Conservation (phyloP, 2,113 vertebrate genomes). For the Electrona antarctica region DNA sequence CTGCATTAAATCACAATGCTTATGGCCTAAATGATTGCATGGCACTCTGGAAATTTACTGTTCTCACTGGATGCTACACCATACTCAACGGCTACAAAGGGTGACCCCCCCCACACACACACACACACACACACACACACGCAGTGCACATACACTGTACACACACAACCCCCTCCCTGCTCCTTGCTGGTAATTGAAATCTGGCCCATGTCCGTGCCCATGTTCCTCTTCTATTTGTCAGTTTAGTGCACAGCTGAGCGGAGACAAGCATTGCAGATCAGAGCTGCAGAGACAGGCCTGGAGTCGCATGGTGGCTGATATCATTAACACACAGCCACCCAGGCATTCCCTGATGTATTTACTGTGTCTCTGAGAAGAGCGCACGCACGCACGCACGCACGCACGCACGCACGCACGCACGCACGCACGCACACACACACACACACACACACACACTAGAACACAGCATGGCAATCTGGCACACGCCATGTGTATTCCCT, state of each 20-base stretch:
- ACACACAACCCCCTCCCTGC: conserved; percentile 49
- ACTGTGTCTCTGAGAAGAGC: conserved; percentile 35
- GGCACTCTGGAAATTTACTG: conserved; percentile 69
- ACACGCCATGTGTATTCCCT: conserved; percentile 1
- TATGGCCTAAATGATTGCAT: conserved; percentile 62
- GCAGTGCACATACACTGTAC: not conserved
- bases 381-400: not conserved
- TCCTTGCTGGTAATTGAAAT: conserved; percentile 74
- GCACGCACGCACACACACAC: not conserved
- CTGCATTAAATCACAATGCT: conserved; percentile 47
- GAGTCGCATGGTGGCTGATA: conserved; percentile 41
- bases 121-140: not conserved
- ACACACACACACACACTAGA: conserved; percentile 1
- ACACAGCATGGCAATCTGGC: conserved; percentile 29
- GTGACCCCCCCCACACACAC: conserved; percentile 37
- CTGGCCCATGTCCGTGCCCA: conserved; percentile 46
- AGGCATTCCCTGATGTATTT: conserved; percentile 57
- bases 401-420: too few species aligned
- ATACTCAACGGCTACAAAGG: conserved; percentile 67
- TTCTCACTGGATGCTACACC: conserved; percentile 58
- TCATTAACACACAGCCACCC: conserved; percentile 39
- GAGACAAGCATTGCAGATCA: conserved; percentile 55
- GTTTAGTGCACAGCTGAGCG: conserved; percentile 62
- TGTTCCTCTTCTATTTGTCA: conserved; percentile 62
- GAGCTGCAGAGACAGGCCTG: conserved; percentile 10